Conservation (phyloP, 2,113 vertebrate species). For the Tiliqua scincoides region DNA sequence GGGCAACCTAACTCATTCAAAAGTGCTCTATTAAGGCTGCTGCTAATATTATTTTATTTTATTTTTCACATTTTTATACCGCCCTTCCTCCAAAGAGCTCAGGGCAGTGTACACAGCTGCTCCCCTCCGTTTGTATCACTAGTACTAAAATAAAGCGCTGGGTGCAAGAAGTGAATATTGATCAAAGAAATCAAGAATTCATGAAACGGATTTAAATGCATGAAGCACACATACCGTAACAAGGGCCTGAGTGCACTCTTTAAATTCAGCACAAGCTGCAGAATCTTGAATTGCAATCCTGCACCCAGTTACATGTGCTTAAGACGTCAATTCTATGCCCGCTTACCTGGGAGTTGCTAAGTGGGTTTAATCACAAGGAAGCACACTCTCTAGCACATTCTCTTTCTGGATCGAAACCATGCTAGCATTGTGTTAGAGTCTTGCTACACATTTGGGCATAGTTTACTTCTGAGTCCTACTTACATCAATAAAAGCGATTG, state of each 20-base stretch:
- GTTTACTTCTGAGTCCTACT: not conserved
- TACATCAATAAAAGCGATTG: not conserved
- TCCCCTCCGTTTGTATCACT: no score
- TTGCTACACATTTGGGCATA: not conserved
- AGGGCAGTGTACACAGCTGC: no score
- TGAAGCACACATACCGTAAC: not conserved
- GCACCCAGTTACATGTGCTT: not conserved
- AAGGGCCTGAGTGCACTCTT: not conserved
- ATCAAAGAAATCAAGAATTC: not conserved
- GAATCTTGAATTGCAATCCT: not conserved
- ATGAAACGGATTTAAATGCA: not conserved
- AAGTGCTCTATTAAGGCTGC: not conserved
- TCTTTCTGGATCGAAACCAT: not conserved
- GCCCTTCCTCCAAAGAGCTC: no score
- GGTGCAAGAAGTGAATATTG: not conserved
- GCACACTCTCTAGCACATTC: not conserved
- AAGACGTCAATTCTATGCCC: not conserved
- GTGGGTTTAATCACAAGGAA: not conserved
- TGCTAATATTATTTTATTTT: not conserved
- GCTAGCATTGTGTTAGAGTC: not conserved
- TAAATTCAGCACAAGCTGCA: not conserved
- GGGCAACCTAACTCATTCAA: not conserved
- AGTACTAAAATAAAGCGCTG: not conserved
- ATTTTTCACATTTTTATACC: no score
- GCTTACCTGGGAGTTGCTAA: not conserved